Evolutionary conservation across 53 echinoderm and acorn worm genomes (phyloP).

Genomic region (Apostichopus leukothele): DNA sequence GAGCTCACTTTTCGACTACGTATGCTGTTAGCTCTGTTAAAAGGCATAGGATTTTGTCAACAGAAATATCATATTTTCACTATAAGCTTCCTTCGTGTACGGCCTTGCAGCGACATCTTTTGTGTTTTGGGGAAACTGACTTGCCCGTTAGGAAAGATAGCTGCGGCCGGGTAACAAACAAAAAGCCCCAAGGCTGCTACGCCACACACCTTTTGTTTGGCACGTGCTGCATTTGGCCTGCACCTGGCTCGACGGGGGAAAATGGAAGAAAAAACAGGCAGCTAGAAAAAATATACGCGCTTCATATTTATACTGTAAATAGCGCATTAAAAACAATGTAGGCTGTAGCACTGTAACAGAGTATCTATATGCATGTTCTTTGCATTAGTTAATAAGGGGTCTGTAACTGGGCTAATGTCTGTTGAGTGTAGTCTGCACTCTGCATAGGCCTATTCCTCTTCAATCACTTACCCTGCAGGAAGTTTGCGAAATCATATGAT

Average conservation of each 20-base stretch:
- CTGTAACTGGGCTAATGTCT: no score
- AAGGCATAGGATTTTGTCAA: not conserved
- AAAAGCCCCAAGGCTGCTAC: conserved; percentile 11
- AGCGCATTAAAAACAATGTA: not conserved
- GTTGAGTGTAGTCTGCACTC: no score
- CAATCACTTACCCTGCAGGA: no score
- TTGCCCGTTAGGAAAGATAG: conserved; percentile 28
- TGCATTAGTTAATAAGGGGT: no score
- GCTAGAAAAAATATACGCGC: conserved; percentile 18
- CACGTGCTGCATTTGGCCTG: conserved; percentile 45
- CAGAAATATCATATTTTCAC: conserved; percentile 33
- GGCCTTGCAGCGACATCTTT: conserved; percentile 31
- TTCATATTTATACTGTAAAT: conserved; percentile 27
- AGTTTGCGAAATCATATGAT: no score
- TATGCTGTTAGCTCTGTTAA: not conserved
- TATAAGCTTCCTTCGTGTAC: not conserved
- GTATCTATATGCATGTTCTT: no score
- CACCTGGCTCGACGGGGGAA: conserved; percentile 25
- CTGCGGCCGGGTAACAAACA: conserved; percentile 29
- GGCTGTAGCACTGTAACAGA: no score
- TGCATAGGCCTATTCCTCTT: no score
- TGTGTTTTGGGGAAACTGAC: conserved; percentile 46
- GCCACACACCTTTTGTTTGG: conserved; percentile 41
- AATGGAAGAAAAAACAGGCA: conserved; percentile 11
- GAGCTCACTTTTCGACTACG: conserved; percentile 21